Evolutionary conservation across 2,888 invertebrate genomes (phyloP).

Genomic region (Lottia gigantea): DNA sequence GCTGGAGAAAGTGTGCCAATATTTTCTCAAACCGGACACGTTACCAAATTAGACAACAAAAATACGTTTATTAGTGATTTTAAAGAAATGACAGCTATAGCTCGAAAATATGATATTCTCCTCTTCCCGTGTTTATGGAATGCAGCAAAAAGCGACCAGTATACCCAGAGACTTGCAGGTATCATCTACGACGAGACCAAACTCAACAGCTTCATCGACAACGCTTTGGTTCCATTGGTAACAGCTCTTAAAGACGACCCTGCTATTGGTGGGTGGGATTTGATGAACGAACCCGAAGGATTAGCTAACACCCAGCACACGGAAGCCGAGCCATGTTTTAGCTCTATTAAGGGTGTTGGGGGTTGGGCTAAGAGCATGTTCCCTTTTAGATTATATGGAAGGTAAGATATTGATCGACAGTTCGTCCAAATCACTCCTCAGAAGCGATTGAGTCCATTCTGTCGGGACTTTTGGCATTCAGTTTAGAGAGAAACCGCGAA

Average conservation of each 20-base stretch:
- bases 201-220: not conserved
- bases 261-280: not conserved
- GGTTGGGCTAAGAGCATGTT: not conserved
- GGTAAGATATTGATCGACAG: not conserved
- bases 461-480: no score
- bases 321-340: not conserved
- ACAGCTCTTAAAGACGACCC: not conserved
- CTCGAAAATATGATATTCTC: not conserved
- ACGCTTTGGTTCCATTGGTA: not conserved
- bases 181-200: not conserved
- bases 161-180: not conserved
- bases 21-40: not conserved
- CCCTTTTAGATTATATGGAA: not conserved
- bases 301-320: not conserved
- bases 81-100: not conserved
- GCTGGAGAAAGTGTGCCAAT: not conserved
- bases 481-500: no score
- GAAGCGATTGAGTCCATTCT: no score
- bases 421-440: no score
- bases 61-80: not conserved
- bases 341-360: not conserved
- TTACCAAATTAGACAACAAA: not conserved
- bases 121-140: not conserved
- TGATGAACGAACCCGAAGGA: constrained; percentile 6
- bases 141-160: not conserved